Percentiles rank a stretch among this genome's conserved stretches.
These are phyloP conservation scores for Trichacis sp. DNA, from an alignment of 2,888 invertebrate genomes.

Conservation along the genomic window DNA sequence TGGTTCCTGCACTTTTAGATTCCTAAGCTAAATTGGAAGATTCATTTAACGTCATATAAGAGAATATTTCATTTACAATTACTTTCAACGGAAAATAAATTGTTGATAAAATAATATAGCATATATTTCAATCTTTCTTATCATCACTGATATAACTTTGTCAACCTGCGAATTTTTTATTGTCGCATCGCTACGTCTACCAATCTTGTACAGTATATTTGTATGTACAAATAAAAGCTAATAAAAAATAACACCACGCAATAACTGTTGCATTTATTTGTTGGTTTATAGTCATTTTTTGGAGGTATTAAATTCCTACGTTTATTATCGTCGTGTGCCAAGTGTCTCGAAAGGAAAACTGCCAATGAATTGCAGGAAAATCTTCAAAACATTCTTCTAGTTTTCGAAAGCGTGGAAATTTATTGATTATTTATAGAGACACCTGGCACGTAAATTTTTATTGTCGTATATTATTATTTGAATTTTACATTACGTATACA, in stretches of 20 bases:
- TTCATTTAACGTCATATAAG: no score
- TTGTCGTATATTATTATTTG: slow-evolving; percentile 46
- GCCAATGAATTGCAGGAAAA: not conserved
- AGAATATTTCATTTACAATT: no score
- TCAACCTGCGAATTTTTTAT: not conserved
- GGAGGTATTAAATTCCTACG: slow-evolving; percentile 9
- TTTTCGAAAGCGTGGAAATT: no score
- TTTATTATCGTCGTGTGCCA: slow-evolving; percentile 12
- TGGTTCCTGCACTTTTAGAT: not conserved
- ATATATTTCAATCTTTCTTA: no score
- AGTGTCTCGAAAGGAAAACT: slow-evolving; percentile 9
- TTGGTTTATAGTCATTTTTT: not conserved
- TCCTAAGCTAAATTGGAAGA: not conserved
- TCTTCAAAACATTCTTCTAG: no score
- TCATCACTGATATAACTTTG: not conserved
- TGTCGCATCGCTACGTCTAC: not conserved
- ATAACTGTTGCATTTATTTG: slow-evolving; percentile 1
- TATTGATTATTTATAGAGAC: slow-evolving; percentile 12
- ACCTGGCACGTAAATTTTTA: slow-evolving; percentile 33
- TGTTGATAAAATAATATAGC: no score
- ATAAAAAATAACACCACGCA: not conserved
- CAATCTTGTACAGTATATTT: not conserved
- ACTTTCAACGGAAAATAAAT: no score
- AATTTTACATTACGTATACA: slow-evolving; percentile 36
- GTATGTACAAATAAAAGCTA: slow-evolving; percentile 6